Percentiles rank a stretch among this genome's conserved stretches.
These are phyloP conservation scores for Caprella mutica DNA, from an alignment of 2,888 invertebrate genomes.

Conservation along the genomic window DNA sequence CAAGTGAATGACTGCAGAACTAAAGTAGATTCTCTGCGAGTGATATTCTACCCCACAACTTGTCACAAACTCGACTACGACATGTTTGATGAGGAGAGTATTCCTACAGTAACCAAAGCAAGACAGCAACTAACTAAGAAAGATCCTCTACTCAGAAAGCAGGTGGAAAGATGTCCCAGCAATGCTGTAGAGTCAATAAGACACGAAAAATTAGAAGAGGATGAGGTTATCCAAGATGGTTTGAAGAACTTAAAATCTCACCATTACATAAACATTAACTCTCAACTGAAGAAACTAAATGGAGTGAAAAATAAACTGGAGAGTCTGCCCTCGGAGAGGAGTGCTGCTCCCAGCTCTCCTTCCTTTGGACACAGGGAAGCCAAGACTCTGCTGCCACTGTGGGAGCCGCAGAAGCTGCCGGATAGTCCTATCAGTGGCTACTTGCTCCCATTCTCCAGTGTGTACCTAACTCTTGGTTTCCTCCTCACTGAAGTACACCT, in stretches of 20 bases:
- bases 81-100: too few species aligned
- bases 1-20: constrained; percentile 27
- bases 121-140: too few species aligned
- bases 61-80: too few species aligned
- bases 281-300: neutral
- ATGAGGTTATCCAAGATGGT: neutral
- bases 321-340: neutral
- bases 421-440: neutral
- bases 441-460: neutral
- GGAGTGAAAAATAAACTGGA: neutral
- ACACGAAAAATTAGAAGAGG: neutral
- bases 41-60: neutral
- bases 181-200: too few species aligned
- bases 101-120: too few species aligned
- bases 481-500: neutral
- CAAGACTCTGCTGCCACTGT: neutral
- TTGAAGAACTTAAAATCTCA: neutral
- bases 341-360: neutral
- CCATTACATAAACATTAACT: constrained; percentile 4
- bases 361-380: constrained; percentile 2
- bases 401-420: neutral
- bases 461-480: neutral
- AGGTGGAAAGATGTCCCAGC: too few species aligned
- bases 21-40: constrained; percentile 20
- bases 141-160: too few species aligned